phyloP scores from a whole-genome alignment of 2,113 vertebrate genomes.

The Mastomys natalensis region DNA sequence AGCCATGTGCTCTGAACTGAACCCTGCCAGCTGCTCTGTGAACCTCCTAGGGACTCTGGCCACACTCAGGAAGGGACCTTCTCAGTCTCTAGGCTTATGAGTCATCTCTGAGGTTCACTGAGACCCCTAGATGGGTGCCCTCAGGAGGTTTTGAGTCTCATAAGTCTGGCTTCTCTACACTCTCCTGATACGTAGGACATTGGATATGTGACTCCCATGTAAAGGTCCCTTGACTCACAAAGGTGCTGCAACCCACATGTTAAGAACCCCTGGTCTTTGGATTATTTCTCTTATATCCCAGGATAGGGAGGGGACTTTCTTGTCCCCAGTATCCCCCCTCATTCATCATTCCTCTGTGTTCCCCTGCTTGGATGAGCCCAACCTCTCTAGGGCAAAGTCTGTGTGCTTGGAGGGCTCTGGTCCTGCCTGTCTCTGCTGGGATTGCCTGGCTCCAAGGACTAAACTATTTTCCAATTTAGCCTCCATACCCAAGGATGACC shows the following conservation, averaged over 20 bases:
- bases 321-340: neutral
- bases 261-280: neutral
- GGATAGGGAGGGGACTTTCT: neutral
- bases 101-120: neutral
- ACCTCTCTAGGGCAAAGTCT: neutral
- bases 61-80: accelerated
- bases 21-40: neutral
- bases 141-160: neutral
- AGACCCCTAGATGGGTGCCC: neutral
- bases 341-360: neutral
- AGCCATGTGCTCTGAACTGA: accelerated
- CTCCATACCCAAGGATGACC: neutral
- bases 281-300: neutral
- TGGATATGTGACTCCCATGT: too few relatives aligned
- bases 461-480: neutral
- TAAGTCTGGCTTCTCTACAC: neutral
- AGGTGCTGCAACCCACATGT: too few relatives aligned
- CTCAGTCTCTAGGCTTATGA: neutral
- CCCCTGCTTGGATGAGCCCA: neutral
- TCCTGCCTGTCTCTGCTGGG: neutral
- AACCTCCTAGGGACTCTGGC: neutral
- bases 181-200: neutral
- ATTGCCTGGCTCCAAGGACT: neutral
- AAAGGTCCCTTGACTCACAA: too few relatives aligned
- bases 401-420: neutral